Percentiles rank a stretch among this genome's conserved stretches.
Conservation (phyloP, 2,113 vertebrate species). For the Leucosticte australis region DNA sequence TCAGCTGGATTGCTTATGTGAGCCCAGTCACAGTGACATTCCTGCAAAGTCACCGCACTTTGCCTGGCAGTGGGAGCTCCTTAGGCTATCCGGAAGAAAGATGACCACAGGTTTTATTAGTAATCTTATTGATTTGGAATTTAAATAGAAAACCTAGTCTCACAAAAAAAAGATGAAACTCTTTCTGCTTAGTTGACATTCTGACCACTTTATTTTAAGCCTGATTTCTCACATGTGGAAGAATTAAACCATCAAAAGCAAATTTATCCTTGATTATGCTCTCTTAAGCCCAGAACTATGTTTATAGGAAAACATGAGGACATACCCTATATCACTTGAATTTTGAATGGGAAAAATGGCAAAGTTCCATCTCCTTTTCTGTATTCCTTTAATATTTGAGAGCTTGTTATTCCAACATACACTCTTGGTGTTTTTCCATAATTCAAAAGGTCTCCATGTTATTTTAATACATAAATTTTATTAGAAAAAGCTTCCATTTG, state of each 20-base stretch:
- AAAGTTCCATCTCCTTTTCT: not conserved
- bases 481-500: slow-evolving; percentile 23
- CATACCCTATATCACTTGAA: not conserved
- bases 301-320: not conserved
- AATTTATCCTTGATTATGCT: not conserved
- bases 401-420: not conserved
- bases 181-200: not conserved
- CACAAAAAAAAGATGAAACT: not conserved
- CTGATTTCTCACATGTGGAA: not conserved
- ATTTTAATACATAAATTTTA: slow-evolving; percentile 14
- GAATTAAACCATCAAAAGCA: not conserved
- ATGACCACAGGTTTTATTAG: not conserved
- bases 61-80: not conserved
- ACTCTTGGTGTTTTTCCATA: not conserved
- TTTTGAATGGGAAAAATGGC: not conserved
- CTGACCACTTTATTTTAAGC: not conserved
- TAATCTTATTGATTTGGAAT: not conserved
- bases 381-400: not conserved
- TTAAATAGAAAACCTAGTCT: not conserved
- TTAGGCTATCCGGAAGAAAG: not conserved
- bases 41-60: not conserved
- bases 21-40: not conserved
- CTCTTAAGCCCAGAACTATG: not conserved
- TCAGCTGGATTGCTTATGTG: not conserved
- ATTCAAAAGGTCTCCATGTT: not conserved